Conservation (phyloP, 2,113 vertebrate genomes). For the Colossoma macropomum region DNA sequence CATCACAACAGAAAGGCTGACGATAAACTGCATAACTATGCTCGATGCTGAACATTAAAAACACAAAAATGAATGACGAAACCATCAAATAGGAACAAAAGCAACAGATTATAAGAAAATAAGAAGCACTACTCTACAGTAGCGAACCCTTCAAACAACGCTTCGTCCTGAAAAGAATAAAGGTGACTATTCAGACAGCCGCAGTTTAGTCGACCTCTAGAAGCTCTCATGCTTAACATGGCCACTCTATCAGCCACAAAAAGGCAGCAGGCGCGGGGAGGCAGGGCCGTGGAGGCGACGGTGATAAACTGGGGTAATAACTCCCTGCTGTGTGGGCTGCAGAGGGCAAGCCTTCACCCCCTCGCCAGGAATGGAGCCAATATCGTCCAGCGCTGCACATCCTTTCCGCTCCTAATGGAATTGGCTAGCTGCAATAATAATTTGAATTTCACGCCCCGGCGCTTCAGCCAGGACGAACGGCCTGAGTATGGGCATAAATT, state of each 20-base stretch:
- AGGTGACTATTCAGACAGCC: neutral
- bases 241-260: constrained; percentile 28
- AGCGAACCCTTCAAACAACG: neutral
- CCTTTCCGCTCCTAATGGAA: constrained; percentile 75
- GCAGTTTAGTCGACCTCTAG: constrained; percentile 23
- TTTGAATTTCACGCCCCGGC: constrained; percentile 80
- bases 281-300: constrained; percentile 37
- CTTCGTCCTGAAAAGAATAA: neutral
- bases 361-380: constrained; percentile 69
- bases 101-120: neutral
- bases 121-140: neutral
- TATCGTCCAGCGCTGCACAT: constrained; percentile 71
- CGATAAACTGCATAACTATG: too few species aligned
- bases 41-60: too few species aligned
- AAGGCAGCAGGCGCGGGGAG: constrained; percentile 34
- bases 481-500: constrained; percentile 77
- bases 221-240: constrained; percentile 26
- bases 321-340: constrained; percentile 55
- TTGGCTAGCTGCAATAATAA: constrained; percentile 80
- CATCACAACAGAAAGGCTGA: too few species aligned
- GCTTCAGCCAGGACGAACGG: constrained; percentile 68
- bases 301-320: constrained; percentile 70
- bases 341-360: constrained; percentile 60
- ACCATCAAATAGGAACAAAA: too few species aligned
- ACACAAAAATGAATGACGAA: too few species aligned